These are phyloP conservation scores for Ormyrus rosae DNA, from an alignment of 2,888 invertebrate genomes.

Conservation along the genomic window DNA sequence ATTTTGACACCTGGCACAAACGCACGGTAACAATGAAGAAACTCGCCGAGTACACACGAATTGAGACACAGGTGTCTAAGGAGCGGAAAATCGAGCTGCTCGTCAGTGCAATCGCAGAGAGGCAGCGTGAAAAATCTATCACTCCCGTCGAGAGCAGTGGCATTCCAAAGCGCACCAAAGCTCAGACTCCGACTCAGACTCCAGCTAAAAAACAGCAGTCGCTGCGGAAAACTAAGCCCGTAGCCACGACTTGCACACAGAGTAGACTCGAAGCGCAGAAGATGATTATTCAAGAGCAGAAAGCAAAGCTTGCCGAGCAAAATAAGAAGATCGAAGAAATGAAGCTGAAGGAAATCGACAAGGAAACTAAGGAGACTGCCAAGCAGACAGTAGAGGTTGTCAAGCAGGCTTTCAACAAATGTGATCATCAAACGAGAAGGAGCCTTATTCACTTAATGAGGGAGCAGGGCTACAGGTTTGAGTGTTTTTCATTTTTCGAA, in stretches of 20 bases:
- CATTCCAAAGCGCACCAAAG: conserved; percentile 32
- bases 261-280: conserved; percentile 80
- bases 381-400: conserved; percentile 79
- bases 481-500: no score
- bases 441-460: conserved; percentile 68
- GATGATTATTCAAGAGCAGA: conserved; percentile 84
- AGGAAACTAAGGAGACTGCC: conserved; percentile 76
- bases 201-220: no score
- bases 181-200: no score
- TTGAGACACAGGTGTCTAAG: conserved; percentile 61
- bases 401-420: conserved; percentile 79
- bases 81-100: conserved; percentile 70
- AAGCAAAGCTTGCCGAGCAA: conserved; percentile 83
- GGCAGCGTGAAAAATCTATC: conserved; percentile 61
- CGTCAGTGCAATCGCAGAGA: conserved; percentile 67
- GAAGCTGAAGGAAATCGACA: conserved; percentile 82
- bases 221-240: not conserved
- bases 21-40: conserved; percentile 48
- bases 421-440: conserved; percentile 66
- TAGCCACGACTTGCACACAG: not conserved
- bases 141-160: conserved; percentile 29
- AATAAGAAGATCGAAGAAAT: conserved; percentile 85
- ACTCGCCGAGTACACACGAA: conserved; percentile 32
- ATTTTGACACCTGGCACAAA: conserved; percentile 65
- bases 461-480: conserved; percentile 63